phyloP scores from a whole-genome alignment of 2,797 vertebrate genomes.

The Muscicapa striata region DNA sequence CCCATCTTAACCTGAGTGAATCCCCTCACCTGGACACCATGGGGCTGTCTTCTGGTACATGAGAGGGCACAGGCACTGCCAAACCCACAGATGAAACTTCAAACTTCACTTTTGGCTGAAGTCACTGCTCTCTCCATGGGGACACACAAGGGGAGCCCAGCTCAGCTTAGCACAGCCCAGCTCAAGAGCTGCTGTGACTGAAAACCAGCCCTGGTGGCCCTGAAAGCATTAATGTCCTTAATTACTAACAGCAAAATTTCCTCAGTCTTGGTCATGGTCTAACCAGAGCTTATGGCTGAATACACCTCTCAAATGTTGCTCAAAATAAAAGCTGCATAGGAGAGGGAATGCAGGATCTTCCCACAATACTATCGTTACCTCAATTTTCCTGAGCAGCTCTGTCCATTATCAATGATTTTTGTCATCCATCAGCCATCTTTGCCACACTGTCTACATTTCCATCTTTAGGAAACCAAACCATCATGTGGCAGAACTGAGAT shows the following conservation, averaged over 20 bases:
- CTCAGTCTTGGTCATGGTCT: neutral
- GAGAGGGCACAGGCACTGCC: neutral
- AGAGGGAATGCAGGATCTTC: neutral
- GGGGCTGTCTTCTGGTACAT: rapidly evolving
- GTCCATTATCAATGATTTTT: neutral
- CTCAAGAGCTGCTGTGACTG: neutral
- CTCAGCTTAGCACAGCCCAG: neutral
- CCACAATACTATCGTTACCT: rapidly evolving
- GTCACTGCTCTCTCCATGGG: rapidly evolving
- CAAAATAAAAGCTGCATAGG: neutral
- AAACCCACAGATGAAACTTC: neutral
- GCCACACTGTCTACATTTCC: neutral
- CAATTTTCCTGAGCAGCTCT: neutral
- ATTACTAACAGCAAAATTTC: neutral
- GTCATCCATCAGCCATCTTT: neutral
- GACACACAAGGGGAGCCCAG: neutral
- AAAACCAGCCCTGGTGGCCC: neutral
- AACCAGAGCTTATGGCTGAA: neutral
- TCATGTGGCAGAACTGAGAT: neutral
- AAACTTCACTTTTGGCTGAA: neutral
- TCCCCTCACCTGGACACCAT: neutral
- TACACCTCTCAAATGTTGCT: neutral
- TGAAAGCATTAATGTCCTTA: neutral
- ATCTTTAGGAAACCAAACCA: neutral
- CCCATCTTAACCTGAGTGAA: neutral